phyloP scores from a whole-genome alignment of 2,888 invertebrate species.

The Lysandra coridon region DNA sequence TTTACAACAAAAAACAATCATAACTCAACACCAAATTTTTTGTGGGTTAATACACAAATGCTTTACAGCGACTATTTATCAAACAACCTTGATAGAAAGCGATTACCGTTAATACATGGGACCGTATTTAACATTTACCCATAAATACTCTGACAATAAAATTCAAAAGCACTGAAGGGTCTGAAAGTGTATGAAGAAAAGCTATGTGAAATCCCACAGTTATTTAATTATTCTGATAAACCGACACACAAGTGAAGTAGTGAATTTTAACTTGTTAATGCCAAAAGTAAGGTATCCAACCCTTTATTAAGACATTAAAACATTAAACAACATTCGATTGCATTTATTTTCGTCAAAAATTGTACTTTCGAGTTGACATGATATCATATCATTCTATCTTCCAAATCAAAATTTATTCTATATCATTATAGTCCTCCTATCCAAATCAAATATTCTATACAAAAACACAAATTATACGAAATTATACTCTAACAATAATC shows the following conservation, averaged over 20 bases:
- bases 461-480: conserved; percentile 21
- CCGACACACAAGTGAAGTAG: neutral
- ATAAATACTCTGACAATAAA: too few relatives aligned
- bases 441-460: conserved; percentile 1
- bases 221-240: too few relatives aligned
- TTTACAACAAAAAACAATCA: too few relatives aligned
- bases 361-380: conserved; percentile 22
- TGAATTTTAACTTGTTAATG: neutral
- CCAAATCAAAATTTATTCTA: neutral
- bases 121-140: too few relatives aligned
- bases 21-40: too few relatives aligned
- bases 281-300: neutral
- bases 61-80: too few relatives aligned
- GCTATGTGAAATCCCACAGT: too few relatives aligned
- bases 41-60: too few relatives aligned
- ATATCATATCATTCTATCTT: conserved; percentile 24
- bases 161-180: too few relatives aligned
- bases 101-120: too few relatives aligned
- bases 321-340: neutral
- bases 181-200: too few relatives aligned
- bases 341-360: conserved; percentile 9
- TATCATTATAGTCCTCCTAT: neutral
- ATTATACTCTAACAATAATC: conserved; percentile 24
- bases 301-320: neutral
- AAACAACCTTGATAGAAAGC: too few relatives aligned